Base-by-base conservation (phyloP, 1,140 invertebrate genomes). In the Hyphantria cunea region DNA sequence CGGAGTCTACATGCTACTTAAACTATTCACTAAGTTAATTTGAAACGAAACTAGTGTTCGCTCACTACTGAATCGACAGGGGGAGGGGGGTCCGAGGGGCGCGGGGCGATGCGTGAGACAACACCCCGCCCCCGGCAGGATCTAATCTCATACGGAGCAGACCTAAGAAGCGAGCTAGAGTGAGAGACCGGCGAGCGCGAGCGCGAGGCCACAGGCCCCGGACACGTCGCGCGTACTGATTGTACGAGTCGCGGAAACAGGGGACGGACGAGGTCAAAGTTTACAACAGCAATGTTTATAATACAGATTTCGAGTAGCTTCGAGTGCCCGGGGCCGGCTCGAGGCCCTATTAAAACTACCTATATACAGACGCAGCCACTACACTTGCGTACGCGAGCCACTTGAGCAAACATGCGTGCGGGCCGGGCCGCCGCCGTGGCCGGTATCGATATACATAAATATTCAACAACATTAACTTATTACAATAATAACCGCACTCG, bases 21-120 rank as follows among this genome's bases (percentile, higher is more conserved):
- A 76, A 84, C 87, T 90, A 90, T 80, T 59, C 65, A 75, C 82
- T 88, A 84, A 80, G 80, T 83, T 78, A 58, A 85, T 78, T 81
- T 82, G 76, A 86, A 90, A 86, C 81, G 81, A 84, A 84, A 82
- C 86, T 87, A 86, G 77, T 76, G 83, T 86, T 81, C 82, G 83
- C 80, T 81, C 82, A 79, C 81, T 86, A 85, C 78, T 72, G 74
- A 76, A 78, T 80, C 78, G 79, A 76, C 74, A n/a, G n/a, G 78
- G 76, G 73, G 69, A 25, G 72, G 74, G 68, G 66, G 66, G n/a
- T n/a, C 58, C 45, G 42, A 45, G 56, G 52, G 55, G 45, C 58
- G 33, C 61, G 62, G 31, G 45, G 65, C 15, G 9, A 34, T n/a
- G n/a, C n/a, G n/a, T n/a, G n/a, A n/a, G n/a, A n/a, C n/a, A n/a